Evolutionary conservation across 2,888 invertebrate species (phyloP).

Genomic region (Minunthozetes semirufus): DNA sequence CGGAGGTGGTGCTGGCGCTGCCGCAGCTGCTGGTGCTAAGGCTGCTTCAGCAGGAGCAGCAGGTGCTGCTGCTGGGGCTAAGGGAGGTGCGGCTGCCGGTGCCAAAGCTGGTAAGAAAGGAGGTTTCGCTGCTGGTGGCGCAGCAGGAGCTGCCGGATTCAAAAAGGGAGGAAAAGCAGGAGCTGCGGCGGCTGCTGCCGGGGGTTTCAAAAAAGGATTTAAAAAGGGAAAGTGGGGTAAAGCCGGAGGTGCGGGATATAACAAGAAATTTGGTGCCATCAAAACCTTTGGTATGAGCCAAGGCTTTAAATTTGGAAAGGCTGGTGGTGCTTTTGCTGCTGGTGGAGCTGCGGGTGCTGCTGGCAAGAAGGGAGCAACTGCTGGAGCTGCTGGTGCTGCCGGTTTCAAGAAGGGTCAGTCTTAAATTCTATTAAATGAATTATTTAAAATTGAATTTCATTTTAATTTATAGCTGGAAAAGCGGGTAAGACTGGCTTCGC

Average conservation of each 20-base stretch:
- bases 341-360: not conserved
- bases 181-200: slow-evolving; percentile 28
- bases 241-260: slow-evolving; percentile 32
- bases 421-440: not conserved
- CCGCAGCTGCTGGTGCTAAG: slow-evolving; percentile 4
- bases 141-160: slow-evolving; percentile 10
- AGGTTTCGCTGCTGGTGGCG: slow-evolving; percentile 16
- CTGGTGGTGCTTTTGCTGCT: slow-evolving; percentile 9
- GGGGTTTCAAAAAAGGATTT: slow-evolving; percentile 22
- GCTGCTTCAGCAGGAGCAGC: slow-evolving; percentile 16
- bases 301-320: slow-evolving; percentile 34
- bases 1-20: not conserved
- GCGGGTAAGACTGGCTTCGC: slow-evolving; percentile 14
- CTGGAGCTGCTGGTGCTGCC: slow-evolving; percentile 18
- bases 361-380: not conserved
- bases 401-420: slow-evolving; percentile 16
- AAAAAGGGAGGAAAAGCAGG: slow-evolving; percentile 29
- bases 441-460: not conserved
- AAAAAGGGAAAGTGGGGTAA: slow-evolving; percentile 31
- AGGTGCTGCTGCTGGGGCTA: not conserved
- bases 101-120: not conserved
- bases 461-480: slow-evolving; percentile 6
- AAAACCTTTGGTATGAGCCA: slow-evolving; percentile 34
- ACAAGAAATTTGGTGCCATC: slow-evolving; percentile 35
- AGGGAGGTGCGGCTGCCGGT: not conserved